A percentile compares a stretch with the other conserved stretches of the same genome.
Evolutionary conservation across 2,113 vertebrate genomes (phyloP).

Genomic region (Coptodon rendalli): DNA sequence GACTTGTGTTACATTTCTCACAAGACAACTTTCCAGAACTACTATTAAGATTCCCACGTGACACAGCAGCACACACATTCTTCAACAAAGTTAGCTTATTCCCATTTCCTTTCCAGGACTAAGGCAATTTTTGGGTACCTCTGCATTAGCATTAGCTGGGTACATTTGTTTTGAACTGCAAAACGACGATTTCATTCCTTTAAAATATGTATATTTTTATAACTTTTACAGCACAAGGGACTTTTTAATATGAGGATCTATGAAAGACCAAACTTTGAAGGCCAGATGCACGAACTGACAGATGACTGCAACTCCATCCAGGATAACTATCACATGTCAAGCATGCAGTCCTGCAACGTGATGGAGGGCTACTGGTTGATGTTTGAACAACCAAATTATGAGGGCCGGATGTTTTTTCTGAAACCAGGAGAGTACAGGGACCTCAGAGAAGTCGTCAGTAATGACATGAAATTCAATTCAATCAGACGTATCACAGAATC

Average conservation of each 20-base stretch:
- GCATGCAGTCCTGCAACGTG: constrained; percentile 56
- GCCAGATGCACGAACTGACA: constrained; percentile 55
- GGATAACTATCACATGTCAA: constrained; percentile 21
- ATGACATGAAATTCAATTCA: constrained; percentile 24
- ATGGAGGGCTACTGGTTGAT: constrained; percentile 58
- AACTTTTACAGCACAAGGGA: constrained; percentile 46
- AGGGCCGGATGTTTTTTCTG: constrained; percentile 42
- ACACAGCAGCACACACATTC: background rate
- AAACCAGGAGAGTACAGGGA: constrained; percentile 53
- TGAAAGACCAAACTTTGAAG: constrained; percentile 53
- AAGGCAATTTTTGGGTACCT: too few relatives aligned
- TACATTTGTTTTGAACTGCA: background rate
- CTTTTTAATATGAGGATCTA: constrained; percentile 61
- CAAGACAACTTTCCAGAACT: background rate
- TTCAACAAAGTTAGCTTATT: background rate
- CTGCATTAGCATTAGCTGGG: background rate
- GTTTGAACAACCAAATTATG: constrained; percentile 33
- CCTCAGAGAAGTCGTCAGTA: constrained; percentile 14
- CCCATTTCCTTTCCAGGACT: background rate
- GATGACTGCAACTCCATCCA: constrained; percentile 61
- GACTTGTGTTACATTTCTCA: background rate
- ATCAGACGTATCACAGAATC: constrained; percentile 35
- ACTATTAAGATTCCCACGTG: background rate
- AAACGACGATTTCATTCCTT: fast-evolving
- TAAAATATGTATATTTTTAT: background rate